These are phyloP conservation scores for Tiliacea aurago DNA, from an alignment of 2,888 invertebrate species.

Conservation along the genomic window DNA sequence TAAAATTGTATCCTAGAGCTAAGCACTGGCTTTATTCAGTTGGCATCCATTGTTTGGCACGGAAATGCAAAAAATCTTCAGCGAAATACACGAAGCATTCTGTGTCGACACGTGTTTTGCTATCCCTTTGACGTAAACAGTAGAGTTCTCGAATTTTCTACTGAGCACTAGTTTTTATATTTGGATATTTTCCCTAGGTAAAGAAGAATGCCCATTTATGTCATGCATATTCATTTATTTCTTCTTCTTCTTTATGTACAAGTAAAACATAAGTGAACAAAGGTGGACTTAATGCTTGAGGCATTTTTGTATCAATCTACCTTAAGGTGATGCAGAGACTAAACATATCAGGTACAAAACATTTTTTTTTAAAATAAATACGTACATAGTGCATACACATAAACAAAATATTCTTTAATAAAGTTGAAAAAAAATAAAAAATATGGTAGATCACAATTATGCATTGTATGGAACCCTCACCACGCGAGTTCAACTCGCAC, in stretches of 20 bases:
- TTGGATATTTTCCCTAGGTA: background rate
- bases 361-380: too few relatives aligned
- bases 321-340: too few relatives aligned
- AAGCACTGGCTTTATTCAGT: conserved; percentile 20
- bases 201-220: background rate
- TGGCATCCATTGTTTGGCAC: conserved; percentile 28
- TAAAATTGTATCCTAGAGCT: conserved; percentile 29
- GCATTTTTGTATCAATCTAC: background rate
- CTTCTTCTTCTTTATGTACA: background rate
- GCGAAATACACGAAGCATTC: conserved; percentile 19
- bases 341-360: background rate
- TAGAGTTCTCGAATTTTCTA: conserved; percentile 10
- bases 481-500: too few relatives aligned
- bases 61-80: conserved; percentile 30
- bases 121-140: conserved; percentile 16
- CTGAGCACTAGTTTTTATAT: background rate
- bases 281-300: background rate
- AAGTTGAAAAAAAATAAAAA: too few relatives aligned
- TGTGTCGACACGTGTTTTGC: conserved; percentile 22
- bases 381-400: too few relatives aligned
- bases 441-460: too few relatives aligned
- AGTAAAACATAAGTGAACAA: background rate
- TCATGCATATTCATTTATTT: background rate
- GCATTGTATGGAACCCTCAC: too few relatives aligned
- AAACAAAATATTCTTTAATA: too few relatives aligned